Conservation (phyloP, 2,888 invertebrate genomes). For the Mythimna pallens region DNA sequence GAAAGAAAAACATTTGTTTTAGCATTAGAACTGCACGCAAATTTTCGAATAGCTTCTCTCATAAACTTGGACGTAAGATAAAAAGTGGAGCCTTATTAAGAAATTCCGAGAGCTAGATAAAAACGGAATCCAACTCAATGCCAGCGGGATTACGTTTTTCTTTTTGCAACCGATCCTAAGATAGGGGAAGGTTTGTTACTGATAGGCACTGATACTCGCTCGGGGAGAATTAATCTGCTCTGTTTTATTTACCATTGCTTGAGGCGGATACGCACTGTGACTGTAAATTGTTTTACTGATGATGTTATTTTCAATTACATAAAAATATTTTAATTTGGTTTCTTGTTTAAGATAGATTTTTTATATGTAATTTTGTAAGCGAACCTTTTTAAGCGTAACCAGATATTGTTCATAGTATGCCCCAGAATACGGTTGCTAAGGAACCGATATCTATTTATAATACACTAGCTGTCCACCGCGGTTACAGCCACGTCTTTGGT, state of each 20-base stretch:
- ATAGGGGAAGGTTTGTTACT: constrained; percentile 23
- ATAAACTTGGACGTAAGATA: constrained; percentile 11
- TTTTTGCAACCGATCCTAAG: constrained; percentile 31
- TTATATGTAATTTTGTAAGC: too few species aligned
- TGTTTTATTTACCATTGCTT: constrained; percentile 10
- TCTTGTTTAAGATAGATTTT: too few species aligned
- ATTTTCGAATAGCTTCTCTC: constrained; percentile 3
- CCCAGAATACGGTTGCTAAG: too few species aligned
- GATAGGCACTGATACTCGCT: constrained; percentile 33
- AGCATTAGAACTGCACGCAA: not conserved
- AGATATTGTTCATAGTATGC: too few species aligned
- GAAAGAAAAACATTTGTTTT: not conserved
- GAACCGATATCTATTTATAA: too few species aligned
- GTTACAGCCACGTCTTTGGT: too few species aligned
- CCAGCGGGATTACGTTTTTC: constrained; percentile 23
- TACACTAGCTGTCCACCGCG: too few species aligned
- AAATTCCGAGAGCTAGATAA: constrained; percentile 28
- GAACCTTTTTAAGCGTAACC: too few species aligned
- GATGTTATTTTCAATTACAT: not conserved
- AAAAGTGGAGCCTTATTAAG: constrained; percentile 27
- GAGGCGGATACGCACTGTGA: not conserved
- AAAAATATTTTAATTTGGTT: too few species aligned
- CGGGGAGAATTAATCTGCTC: constrained; percentile 5
- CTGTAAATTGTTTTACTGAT: not conserved
- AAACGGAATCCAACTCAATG: constrained; percentile 37